These are phyloP conservation scores for Gobiocypris rarus DNA, from an alignment of 2,113 vertebrate genomes.

Conservation along the genomic window DNA sequence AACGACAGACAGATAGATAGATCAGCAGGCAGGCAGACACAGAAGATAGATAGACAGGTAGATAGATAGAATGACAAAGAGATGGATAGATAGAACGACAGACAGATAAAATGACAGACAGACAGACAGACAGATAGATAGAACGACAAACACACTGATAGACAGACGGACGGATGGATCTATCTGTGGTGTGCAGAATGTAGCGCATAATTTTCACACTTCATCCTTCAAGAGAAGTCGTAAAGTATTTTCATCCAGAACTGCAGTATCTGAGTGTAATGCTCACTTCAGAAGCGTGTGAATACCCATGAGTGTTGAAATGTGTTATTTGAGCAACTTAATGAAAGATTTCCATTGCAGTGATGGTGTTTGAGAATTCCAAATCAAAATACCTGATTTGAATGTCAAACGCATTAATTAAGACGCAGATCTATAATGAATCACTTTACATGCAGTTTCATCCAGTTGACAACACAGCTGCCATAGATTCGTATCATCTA, in stretches of 20 bases:
- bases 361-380: slow-evolving; percentile 67
- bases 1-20: too few species aligned
- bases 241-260: not conserved
- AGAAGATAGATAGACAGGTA: too few species aligned
- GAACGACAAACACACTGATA: too few species aligned
- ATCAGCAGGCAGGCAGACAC: too few species aligned
- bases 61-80: too few species aligned
- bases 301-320: slow-evolving; percentile 36
- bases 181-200: not conserved
- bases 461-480: slow-evolving; percentile 83
- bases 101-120: too few species aligned
- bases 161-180: too few species aligned
- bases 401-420: slow-evolving; percentile 76
- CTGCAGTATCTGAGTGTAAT: not conserved
- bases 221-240: not conserved
- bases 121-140: too few species aligned
- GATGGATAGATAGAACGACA: too few species aligned
- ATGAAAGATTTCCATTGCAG: slow-evolving; percentile 70
- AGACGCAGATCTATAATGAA: slow-evolving; percentile 74
- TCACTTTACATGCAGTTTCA: slow-evolving; percentile 68
- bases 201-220: not conserved
- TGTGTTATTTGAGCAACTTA: slow-evolving; percentile 71
- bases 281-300: not conserved
- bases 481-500: slow-evolving; percentile 86
- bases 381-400: slow-evolving; percentile 75